Conservation (phyloP, 2,797 vertebrate species). For the Gymnocypris eckloni region DNA sequence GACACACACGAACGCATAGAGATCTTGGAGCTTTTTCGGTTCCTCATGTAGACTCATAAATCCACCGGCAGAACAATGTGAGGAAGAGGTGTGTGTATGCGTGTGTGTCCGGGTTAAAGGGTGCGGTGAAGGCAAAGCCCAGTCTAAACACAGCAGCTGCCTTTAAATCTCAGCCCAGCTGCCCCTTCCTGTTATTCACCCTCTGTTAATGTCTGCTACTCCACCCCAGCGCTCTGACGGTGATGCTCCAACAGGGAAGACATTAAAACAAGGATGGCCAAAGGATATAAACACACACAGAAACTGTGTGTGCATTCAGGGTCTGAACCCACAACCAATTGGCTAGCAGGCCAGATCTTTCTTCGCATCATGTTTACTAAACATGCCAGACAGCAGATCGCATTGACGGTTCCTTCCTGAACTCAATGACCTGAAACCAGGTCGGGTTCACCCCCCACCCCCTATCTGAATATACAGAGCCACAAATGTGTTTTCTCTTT, state of each 20-base stretch:
- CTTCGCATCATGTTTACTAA: constrained; percentile 25
- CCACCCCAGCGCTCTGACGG: constrained; percentile 22
- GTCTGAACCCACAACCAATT: not conserved
- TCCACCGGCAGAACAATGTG: constrained; percentile 79
- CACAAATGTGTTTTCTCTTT: not conserved
- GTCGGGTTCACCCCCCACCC: not conserved
- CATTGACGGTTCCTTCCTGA: constrained; percentile 13
- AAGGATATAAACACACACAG: not conserved
- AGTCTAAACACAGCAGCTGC: constrained; percentile 80
- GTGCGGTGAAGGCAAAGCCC: constrained; percentile 57
- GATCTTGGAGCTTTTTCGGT: constrained; percentile 68
- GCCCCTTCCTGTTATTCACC: constrained; percentile 82
- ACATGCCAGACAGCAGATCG: constrained; percentile 10
- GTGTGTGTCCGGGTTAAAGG: constrained; percentile 73
- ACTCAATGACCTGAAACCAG: constrained; percentile 2
- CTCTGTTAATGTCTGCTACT: constrained; percentile 29
- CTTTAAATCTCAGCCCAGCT: constrained; percentile 75
- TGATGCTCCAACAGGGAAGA: constrained; percentile 36
- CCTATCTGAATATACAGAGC: not conserved
- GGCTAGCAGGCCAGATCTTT: constrained; percentile 11
- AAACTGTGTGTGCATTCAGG: constrained; percentile 6
- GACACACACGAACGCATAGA: constrained; percentile 42
- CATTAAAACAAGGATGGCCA: constrained; percentile 28
- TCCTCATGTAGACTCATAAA: constrained; percentile 79
- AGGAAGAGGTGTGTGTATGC: constrained; percentile 78